Conservation (phyloP, 2,797 vertebrate genomes). For the Spinibarbus caldwelli region DNA sequence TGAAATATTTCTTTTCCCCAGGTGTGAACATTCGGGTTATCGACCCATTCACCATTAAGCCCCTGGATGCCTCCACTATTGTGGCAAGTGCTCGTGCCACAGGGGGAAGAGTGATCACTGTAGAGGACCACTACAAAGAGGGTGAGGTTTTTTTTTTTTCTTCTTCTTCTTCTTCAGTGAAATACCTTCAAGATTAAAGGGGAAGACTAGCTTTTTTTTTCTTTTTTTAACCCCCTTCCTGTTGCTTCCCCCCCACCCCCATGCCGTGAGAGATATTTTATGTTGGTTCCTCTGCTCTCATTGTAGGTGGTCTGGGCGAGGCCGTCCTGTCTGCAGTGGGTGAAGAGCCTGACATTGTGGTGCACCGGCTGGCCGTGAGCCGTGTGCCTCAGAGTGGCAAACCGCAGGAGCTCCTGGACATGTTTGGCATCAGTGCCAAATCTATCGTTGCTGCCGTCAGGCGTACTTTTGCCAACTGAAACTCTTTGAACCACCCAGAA, state of each 20-base stretch:
- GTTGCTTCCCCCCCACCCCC: too few relatives aligned
- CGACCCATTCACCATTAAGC: constrained; percentile 91
- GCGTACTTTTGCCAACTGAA: constrained; percentile 78
- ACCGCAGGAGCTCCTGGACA: constrained; percentile 81
- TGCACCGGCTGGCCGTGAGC: constrained; percentile 81
- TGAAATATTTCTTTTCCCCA: constrained; percentile 53
- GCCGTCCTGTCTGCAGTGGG: constrained; percentile 83
- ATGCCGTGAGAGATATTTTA: background rate
- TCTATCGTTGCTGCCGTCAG: constrained; percentile 80
- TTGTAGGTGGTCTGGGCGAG: constrained; percentile 88
- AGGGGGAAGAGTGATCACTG: constrained; percentile 84
- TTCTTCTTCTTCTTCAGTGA: too few relatives aligned
- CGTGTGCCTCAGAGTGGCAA: constrained; percentile 81
- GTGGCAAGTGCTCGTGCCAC: constrained; percentile 82
- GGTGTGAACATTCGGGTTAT: constrained; percentile 84
- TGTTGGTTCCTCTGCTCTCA: background rate
- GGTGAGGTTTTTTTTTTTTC: constrained; percentile 67
- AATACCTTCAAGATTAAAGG: background rate
- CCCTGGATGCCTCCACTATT: constrained; percentile 85
- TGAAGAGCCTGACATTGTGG: constrained; percentile 79
- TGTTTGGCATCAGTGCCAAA: constrained; percentile 83
- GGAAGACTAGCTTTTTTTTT: background rate
- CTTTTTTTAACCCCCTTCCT: background rate
- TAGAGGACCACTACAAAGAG: constrained; percentile 91
- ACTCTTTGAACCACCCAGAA: background rate